Evolutionary conservation across 2,113 vertebrate genomes (phyloP).

Genomic region (Nycticebus coucang): DNA sequence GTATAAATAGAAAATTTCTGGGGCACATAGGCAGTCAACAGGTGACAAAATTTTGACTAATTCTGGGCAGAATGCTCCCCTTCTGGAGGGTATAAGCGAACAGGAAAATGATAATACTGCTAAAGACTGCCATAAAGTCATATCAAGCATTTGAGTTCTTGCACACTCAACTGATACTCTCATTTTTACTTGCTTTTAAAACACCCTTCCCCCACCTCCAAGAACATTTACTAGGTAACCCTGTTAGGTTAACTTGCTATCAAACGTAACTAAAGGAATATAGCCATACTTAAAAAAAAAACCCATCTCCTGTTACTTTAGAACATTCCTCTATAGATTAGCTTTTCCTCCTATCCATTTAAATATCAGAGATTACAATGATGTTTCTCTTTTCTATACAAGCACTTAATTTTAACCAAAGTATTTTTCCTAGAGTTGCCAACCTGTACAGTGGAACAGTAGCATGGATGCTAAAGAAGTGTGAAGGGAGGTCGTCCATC

Average conservation of each 20-base stretch:
- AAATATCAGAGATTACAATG: neutral
- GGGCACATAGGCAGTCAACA: neutral
- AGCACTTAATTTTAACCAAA: slow-evolving; percentile 5
- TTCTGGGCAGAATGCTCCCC: neutral
- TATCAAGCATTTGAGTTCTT: neutral
- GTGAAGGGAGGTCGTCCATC: neutral
- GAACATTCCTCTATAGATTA: neutral
- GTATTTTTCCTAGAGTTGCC: neutral
- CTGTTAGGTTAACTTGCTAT: neutral
- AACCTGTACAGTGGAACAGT: neutral
- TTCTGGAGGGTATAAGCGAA: neutral
- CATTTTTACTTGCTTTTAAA: slow-evolving; percentile 6
- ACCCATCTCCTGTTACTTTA: slow-evolving; percentile 1
- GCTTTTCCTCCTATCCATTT: neutral
- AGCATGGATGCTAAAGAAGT: neutral
- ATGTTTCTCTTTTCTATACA: neutral
- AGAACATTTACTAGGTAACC: neutral
- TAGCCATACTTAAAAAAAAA: neutral
- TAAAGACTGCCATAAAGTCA: neutral
- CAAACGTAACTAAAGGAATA: neutral
- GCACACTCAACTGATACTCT: neutral
- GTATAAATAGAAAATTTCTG: neutral
- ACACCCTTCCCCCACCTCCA: neutral
- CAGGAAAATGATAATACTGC: neutral
- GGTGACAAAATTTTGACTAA: neutral